phyloP scores from a whole-genome alignment of 2,888 invertebrate species.

The Imbricaverruca yamaguchii region DNA sequence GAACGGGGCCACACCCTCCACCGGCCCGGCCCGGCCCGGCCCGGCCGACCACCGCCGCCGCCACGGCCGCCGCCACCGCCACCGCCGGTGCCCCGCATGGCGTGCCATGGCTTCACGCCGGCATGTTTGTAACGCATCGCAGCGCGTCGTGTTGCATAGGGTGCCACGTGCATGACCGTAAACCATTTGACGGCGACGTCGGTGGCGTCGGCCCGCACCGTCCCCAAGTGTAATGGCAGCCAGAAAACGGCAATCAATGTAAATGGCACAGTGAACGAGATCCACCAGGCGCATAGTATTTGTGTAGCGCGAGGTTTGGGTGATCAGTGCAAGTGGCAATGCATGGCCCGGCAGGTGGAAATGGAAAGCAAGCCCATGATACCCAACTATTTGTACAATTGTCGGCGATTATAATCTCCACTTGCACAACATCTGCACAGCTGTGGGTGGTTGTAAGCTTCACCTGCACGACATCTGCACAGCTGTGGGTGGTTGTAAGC shows the following conservation, averaged over 20 bases:
- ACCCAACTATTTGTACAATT: no score
- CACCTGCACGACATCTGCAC: no score
- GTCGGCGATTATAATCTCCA: no score
- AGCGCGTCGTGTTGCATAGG: background rate
- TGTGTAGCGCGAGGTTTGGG: no score
- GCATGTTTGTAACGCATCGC: slow-evolving; percentile 19
- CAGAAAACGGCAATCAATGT: slow-evolving; percentile 3
- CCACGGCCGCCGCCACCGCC: background rate
- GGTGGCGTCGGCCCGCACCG: background rate
- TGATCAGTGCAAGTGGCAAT: no score
- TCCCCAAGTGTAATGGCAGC: background rate
- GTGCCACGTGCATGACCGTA: background rate
- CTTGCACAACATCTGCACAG: no score
- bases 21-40: background rate
- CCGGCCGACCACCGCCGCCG: background rate
- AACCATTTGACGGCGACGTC: slow-evolving; percentile 1
- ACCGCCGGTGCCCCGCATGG: background rate
- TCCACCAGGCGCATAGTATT: background rate
- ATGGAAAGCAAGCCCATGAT: no score
- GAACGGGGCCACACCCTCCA: background rate
- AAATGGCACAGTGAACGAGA: background rate
- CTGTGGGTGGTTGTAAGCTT: no score
- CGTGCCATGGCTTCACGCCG: background rate
- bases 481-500: no score
- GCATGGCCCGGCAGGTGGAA: no score